phyloP scores from a whole-genome alignment of 2,797 vertebrate genomes.

The Pangasius sanitwongsei region DNA sequence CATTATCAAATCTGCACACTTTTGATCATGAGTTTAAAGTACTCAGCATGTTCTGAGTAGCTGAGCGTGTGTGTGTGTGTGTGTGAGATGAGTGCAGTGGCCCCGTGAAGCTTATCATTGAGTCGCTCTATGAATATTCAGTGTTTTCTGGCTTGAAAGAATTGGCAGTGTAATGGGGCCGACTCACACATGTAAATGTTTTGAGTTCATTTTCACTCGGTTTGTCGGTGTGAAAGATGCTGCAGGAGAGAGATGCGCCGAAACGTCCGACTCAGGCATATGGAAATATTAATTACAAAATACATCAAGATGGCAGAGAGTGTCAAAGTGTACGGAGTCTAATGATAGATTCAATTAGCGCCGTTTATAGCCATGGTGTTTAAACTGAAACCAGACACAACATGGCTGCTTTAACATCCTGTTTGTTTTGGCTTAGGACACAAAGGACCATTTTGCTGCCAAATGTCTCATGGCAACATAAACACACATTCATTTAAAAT shows the following conservation, averaged over 20 bases:
- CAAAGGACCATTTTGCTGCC: constrained; percentile 1
- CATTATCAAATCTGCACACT: background rate
- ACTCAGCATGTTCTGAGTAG: background rate
- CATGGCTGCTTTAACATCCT: background rate
- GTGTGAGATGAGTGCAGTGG: background rate
- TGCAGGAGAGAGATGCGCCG: background rate
- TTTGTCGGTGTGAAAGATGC: constrained; percentile 48
- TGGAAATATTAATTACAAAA: constrained; percentile 52
- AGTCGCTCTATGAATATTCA: constrained; percentile 39
- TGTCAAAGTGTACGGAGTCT: constrained; percentile 30
- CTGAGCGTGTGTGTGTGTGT: constrained; percentile 2
- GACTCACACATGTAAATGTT: constrained; percentile 57
- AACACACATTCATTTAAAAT: background rate
- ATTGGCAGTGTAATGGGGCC: constrained; percentile 52
- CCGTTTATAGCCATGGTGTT: constrained; percentile 6
- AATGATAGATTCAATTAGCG: constrained; percentile 44
- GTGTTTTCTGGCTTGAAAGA: constrained; percentile 57
- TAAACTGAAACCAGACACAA: constrained; percentile 14
- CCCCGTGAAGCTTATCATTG: background rate
- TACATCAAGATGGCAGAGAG: constrained; percentile 44
- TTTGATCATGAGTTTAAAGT: background rate
- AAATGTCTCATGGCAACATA: background rate
- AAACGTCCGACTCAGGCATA: constrained; percentile 33
- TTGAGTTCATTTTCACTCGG: constrained; percentile 52
- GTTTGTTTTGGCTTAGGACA: background rate